Evolutionary conservation across 2,888 invertebrate genomes (phyloP), one percentile per base, ranked within the genome.

Genomic region (Schizotus pectinicornis): DNA sequence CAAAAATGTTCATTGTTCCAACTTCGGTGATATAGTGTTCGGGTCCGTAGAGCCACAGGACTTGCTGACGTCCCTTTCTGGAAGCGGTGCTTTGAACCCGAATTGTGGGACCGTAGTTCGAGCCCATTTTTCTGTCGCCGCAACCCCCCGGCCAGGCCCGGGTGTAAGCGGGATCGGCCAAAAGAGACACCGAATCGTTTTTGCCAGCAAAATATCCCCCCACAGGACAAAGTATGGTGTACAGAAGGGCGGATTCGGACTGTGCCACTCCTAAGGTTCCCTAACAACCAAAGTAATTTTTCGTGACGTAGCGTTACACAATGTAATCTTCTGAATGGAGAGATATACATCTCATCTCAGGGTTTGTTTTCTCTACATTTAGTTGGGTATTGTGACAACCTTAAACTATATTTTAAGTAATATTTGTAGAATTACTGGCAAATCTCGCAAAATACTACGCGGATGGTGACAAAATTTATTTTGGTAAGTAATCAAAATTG

Each of bases 1-100:
- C 85, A 78, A 98, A 98, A 51, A 99, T 88, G 77, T 99, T 99
- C 99, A 99, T 99, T 8, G 98, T 94, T 49, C 99, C 99, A 41
- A 94, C 97, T 85, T 99, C 99, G 0, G 99, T 98, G 22, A 99
- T 77, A 77, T 95, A 88, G 75, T 96, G 90, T 72, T 98, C 90
- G 0, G 93, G 89, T 1, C 98, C 98, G 75, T 91, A 97, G 36
- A 99, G 82, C 99, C 99, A 99, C 52, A 99, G 79, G 6, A 96
- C 95, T 82, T 98, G 98, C 69, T 98, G 95, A 65, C 95, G 87
- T 1, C 94, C 95, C 71, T 86, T 83, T 56, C 85, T 82, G 0
- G 81, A 80, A 1, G 93, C 91, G 72, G 90, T 86, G 45, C 92
- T 91, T 74, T 92, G 92, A 36, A 92, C 88, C 69, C 90, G 87